Base-by-base conservation (phyloP, 2,888 invertebrate species). In the Cantharis rustica region DNA sequence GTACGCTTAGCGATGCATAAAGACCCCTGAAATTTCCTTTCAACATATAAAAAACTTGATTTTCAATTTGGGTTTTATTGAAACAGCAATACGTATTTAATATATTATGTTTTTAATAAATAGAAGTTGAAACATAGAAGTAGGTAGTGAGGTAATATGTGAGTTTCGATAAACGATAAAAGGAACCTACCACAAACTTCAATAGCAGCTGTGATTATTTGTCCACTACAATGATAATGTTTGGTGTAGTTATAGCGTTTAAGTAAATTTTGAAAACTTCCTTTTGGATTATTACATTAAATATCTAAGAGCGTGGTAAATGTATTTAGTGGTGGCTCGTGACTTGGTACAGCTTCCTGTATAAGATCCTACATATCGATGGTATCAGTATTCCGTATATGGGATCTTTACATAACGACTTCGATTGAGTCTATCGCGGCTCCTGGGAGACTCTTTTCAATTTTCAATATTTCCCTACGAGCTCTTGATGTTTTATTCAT, bases 401-500 rank as follows among this genome's bases (percentile, higher is more conserved):
- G 83, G 82, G 83, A 85, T 85, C 85, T 86, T 84, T 84, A 84
- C 85, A 85, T 86, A 87, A 85, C 86, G 85, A 86, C 86, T 84
- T 86, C 87, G 87, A 87, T 87, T 86, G 86, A 86, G 86, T 86
- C 86, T 86, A 87, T 87, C 86, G 86, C 84, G 84, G 85, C 84
- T 85, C 86, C 86, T 84, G 84, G 82, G 86, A 85, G 86, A 86
- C 86, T 87, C 87, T 88, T 88, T 88, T 88, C 88, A 88, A 88
- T 88, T 88, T 88, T 88, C 88, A 88, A 88, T 88, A 88, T 88
- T 88, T 88, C 87, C 87, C 87, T 86, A 86, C 86, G 86, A 86
- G 86, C 85, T 87, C 87, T 88, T 87, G 88, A 89, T 89, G 88
- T 89, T 88, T 88, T 89, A 89, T 88, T 88, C 88, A 88, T 89